Percentiles rank a stretch among this genome's conserved stretches.
These are phyloP conservation scores for Pheosia gnoma DNA, from an alignment of 2,888 invertebrate species.

Conservation along the genomic window DNA sequence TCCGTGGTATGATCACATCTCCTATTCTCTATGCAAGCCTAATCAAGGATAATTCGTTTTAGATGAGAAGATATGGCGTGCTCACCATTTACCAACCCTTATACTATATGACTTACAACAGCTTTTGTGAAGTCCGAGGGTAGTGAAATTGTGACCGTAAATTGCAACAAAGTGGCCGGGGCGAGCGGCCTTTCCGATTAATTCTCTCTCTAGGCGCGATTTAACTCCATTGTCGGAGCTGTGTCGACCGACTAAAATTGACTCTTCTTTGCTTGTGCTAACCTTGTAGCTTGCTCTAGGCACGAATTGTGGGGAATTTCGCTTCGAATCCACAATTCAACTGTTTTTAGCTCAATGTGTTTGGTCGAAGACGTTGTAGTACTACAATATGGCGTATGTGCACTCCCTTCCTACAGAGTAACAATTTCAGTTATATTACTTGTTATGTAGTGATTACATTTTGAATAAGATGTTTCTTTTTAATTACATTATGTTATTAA, in stretches of 20 bases:
- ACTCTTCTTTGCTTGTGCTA: conserved; percentile 48
- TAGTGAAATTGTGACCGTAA: conserved; percentile 47
- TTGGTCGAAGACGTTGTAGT: no score
- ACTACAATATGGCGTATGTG: no score
- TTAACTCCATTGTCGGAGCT: conserved; percentile 55
- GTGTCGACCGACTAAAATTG: conserved; percentile 48
- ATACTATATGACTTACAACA: conserved; percentile 7
- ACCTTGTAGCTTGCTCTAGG: conserved; percentile 35
- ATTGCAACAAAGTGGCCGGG: conserved; percentile 67
- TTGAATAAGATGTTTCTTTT: no score
- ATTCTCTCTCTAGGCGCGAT: conserved; percentile 62
- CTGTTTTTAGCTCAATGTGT: background rate
- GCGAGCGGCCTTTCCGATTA: conserved; percentile 52
- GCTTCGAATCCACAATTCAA: background rate
- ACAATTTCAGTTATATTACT: no score
- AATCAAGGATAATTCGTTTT: background rate
- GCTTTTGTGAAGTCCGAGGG: conserved; percentile 20
- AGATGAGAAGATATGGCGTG: background rate
- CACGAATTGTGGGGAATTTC: conserved; percentile 13
- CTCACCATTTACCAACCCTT: background rate
- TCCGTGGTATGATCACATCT: background rate
- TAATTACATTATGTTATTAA: no score
- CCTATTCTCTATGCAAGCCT: background rate
- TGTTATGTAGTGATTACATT: no score
- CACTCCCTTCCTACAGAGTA: no score